Evolutionary conservation across 2,113 vertebrate genomes (phyloP), one percentile per base, ranked within the genome.

Genomic region (Sylvilagus bachmani): DNA sequence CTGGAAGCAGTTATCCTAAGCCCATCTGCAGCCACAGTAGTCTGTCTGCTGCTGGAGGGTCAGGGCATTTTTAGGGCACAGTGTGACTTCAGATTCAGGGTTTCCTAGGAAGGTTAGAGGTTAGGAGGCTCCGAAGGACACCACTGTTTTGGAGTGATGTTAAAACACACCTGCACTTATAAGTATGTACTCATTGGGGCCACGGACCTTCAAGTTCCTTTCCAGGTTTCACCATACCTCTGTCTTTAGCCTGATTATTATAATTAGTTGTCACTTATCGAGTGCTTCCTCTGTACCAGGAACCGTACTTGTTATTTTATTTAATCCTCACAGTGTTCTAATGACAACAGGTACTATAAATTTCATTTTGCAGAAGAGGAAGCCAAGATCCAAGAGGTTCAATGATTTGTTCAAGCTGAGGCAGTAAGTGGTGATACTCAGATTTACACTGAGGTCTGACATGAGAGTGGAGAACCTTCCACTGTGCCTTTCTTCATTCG

Each of bases 381-480:
- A 91, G 62, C 29, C 61, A 87, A 64, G 66, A 86, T 75, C 93
- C 90, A 88, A 86, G 87, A 66, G 8, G 44, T 74, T 58, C 79
- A 80, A 70, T 29, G 24, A 73, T 36, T 64, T 90, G 62, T 38
- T 92, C 25, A 38, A 25, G 82, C 22, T 70, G 24, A 74, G 2
- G 21, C 19, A 58, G 61, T 29, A 90, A 71, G 49, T 44, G 5
- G 49, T 49, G 29, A 70, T 80, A 38, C 3, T 55, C 22, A 86
- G 71, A 58, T 31, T 53, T 44, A 78, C 62, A 66, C 6, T 2
- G 0, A 44, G 44, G 73, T 58, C 69, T 75, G 33, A 82, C 33
- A 67, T 82, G 24, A 69, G 64, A 61, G 38, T 22, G 51, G 27
- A 51, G 36, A 36, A 66, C 25, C 38, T 24, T 51, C 27, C 44